Evolutionary conservation across 2,888 invertebrate species (phyloP).

Genomic region (Blera fallax): DNA sequence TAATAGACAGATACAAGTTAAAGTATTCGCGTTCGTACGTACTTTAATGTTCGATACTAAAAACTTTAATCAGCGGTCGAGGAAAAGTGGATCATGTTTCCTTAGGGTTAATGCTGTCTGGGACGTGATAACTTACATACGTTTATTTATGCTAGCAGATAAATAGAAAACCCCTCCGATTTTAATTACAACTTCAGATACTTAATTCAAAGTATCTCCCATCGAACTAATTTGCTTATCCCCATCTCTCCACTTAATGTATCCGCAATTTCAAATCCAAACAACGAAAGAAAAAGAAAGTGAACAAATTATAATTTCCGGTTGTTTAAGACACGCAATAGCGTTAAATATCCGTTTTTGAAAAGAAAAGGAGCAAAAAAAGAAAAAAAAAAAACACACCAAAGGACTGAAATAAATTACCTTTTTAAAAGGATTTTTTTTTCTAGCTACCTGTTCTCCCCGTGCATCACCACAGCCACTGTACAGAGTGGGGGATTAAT

Average conservation of each 20-base stretch:
- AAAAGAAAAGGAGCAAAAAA: constrained; percentile 8
- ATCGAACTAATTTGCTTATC: constrained; percentile 2
- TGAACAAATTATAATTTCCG: constrained; percentile 72
- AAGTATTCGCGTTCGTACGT: too few species aligned
- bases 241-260: constrained; percentile 1
- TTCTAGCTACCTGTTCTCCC: constrained; percentile 19
- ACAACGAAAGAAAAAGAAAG: not conserved
- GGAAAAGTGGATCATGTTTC: too few species aligned
- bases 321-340: constrained; percentile 68
- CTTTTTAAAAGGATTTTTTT: constrained; percentile 60
- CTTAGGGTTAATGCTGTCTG: too few species aligned
- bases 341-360: constrained; percentile 63
- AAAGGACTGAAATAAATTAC: constrained; percentile 65
- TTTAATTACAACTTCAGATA: not conserved
- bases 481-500: constrained; percentile 42
- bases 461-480: constrained; percentile 13
- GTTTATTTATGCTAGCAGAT: too few species aligned
- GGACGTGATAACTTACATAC: too few species aligned
- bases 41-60: too few species aligned
- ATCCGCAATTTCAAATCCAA: constrained; percentile 21
- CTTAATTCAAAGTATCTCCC: not conserved
- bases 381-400: constrained; percentile 19
- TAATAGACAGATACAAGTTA: too few species aligned
- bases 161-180: too few species aligned
- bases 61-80: too few species aligned